Conservation (phyloP, 2,113 vertebrate species). For the Sisor rabdophorus region DNA sequence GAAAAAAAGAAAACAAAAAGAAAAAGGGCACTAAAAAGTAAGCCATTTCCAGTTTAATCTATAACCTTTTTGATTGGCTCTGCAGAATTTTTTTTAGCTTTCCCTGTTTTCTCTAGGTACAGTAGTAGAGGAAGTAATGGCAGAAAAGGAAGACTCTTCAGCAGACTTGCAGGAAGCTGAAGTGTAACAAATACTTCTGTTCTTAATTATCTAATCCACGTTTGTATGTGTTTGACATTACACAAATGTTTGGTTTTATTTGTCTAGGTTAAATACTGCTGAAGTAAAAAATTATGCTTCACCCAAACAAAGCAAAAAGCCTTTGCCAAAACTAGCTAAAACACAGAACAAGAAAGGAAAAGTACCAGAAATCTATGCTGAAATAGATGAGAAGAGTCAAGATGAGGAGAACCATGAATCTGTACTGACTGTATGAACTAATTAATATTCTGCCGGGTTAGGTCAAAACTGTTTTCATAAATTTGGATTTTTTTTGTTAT, state of each 20-base stretch:
- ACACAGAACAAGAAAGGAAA: background rate
- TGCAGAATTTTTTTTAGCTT: background rate
- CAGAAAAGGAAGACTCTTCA: constrained; percentile 6
- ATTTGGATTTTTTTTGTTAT: background rate
- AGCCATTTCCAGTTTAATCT: background rate
- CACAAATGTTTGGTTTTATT: background rate
- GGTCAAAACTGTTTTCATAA: background rate
- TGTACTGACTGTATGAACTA: constrained; percentile 17
- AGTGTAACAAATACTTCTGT: constrained; percentile 9
- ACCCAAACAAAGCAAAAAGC: constrained; percentile 13
- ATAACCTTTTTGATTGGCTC: background rate
- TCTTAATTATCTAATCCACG: background rate
- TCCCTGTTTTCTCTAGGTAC: background rate
- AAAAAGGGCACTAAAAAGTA: constrained; percentile 23
- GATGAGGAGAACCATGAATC: constrained; percentile 10
- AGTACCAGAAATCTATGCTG: constrained; percentile 6
- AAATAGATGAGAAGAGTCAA: constrained; percentile 5
- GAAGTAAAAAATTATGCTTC: background rate
- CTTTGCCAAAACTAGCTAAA: constrained; percentile 13
- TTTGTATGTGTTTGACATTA: background rate
- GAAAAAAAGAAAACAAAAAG: constrained; percentile 28
- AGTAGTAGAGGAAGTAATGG: background rate
- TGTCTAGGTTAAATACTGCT: background rate
- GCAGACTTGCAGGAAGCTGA: background rate
- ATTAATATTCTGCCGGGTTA: background rate